Conservation (phyloP, 2,797 vertebrate genomes). For the Toxotes lorentzi region DNA sequence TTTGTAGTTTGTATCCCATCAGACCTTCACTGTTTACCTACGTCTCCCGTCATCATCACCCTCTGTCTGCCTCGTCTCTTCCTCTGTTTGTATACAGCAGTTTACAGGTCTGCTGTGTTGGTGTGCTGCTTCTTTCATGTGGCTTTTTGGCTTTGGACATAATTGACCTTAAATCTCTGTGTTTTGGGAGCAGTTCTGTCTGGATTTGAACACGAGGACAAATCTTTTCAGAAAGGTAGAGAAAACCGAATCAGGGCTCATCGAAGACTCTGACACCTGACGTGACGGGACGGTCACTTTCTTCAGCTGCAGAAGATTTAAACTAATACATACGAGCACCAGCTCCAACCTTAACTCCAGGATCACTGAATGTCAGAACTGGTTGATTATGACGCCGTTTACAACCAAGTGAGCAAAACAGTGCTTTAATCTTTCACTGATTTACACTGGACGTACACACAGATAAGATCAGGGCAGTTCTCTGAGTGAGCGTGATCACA, state of each 20-base stretch:
- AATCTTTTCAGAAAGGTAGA: slow-evolving; percentile 26
- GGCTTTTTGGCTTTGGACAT: slow-evolving; percentile 42
- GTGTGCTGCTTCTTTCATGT: slow-evolving; percentile 57
- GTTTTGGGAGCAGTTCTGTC: slow-evolving; percentile 31
- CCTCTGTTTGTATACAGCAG: slow-evolving; percentile 41
- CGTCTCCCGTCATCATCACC: slow-evolving; percentile 42
- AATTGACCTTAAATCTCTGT: slow-evolving; percentile 54
- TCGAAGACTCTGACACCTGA: too few relatives aligned
- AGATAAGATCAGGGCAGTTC: slow-evolving; percentile 52
- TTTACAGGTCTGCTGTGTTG: slow-evolving; percentile 33
- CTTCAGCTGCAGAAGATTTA: slow-evolving; percentile 18
- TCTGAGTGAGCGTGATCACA: slow-evolving; percentile 40
- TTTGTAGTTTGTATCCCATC: slow-evolving; percentile 59
- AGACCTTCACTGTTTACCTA: slow-evolving; percentile 46
- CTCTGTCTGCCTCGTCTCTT: not conserved
- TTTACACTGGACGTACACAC: slow-evolving; percentile 37
- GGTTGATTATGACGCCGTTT: slow-evolving; percentile 56
- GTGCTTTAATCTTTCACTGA: slow-evolving; percentile 63
- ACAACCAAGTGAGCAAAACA: slow-evolving; percentile 47
- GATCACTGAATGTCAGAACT: slow-evolving; percentile 51
- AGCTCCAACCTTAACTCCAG: slow-evolving; percentile 7
- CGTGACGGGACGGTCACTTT: not conserved
- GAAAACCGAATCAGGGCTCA: slow-evolving; percentile 5
- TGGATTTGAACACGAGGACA: slow-evolving; percentile 32
- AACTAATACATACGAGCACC: slow-evolving; percentile 23